These are phyloP conservation scores for Notechis scutatus DNA, from an alignment of 2,113 vertebrate species.

Conservation along the genomic window DNA sequence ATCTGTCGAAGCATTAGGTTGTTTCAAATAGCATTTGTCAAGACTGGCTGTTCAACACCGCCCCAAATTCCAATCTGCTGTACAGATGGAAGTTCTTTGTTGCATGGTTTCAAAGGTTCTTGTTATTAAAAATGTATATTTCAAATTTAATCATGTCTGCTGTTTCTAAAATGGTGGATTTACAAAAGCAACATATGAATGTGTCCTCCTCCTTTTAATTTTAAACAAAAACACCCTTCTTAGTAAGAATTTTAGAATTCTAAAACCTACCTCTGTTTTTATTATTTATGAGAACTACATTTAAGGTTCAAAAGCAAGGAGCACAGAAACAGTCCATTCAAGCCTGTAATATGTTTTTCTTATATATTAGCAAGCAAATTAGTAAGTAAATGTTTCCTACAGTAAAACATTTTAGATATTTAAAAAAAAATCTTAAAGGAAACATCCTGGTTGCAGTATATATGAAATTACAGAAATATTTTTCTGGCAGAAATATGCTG, in stretches of 20 bases:
- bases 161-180: background rate
- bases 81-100: background rate
- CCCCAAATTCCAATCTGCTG: background rate
- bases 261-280: background rate
- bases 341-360: background rate
- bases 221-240: background rate
- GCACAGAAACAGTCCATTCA: background rate
- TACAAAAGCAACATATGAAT: background rate
- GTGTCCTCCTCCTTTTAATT: background rate
- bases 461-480: conserved; percentile 5
- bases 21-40: background rate
- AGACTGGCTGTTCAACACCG: background rate
- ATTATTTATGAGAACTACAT: background rate
- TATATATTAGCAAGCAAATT: background rate
- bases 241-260: background rate
- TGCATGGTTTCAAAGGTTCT: background rate
- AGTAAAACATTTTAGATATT: background rate
- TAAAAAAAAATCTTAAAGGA: background rate
- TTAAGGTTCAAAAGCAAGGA: too few species aligned
- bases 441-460: background rate
- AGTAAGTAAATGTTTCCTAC: background rate
- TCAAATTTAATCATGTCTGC: background rate
- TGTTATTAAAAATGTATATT: background rate
- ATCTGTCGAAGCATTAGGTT: background rate
- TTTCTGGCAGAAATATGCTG: conserved; percentile 51